Conservation (phyloP, 2,113 vertebrate species). For the cattle (Bos taurus) region DNA sequence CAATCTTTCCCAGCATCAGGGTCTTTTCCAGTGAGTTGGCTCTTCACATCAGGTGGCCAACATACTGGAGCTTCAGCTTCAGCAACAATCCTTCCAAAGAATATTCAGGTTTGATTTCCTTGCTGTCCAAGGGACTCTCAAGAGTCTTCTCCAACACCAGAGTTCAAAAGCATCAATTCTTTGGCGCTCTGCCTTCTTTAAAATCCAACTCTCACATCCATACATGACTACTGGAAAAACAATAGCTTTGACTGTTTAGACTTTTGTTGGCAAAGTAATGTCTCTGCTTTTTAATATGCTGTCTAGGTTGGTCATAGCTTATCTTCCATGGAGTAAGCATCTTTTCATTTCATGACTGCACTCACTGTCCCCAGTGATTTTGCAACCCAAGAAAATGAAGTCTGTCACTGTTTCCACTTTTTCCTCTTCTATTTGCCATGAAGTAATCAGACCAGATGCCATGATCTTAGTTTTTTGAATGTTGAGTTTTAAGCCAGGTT, state of each 20-base stretch:
- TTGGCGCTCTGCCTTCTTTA: neutral
- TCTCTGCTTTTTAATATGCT: neutral
- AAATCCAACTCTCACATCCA: neutral
- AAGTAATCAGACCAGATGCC: neutral
- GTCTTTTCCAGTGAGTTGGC: neutral
- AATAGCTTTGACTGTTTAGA: neutral
- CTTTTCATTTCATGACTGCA: neutral
- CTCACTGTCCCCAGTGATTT: neutral
- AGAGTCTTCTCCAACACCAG: neutral
- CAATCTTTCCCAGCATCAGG: neutral
- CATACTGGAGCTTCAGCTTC: neutral
- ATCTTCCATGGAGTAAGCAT: neutral
- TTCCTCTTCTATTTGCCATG: neutral
- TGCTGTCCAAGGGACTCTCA: neutral
- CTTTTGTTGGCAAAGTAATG: neutral
- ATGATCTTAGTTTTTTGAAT: neutral
- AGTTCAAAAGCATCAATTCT: neutral
- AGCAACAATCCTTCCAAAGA: neutral
- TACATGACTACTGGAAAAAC: neutral
- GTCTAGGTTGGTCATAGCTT: neutral
- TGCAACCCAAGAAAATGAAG: neutral
- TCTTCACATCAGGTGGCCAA: neutral
- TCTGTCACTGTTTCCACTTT: neutral
- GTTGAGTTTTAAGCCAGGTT: neutral
- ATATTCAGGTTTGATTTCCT: neutral